Evolutionary conservation across 2,888 invertebrate species (phyloP), one percentile per base, ranked within the genome.

Genomic region (Drosophila borealis): DNA sequence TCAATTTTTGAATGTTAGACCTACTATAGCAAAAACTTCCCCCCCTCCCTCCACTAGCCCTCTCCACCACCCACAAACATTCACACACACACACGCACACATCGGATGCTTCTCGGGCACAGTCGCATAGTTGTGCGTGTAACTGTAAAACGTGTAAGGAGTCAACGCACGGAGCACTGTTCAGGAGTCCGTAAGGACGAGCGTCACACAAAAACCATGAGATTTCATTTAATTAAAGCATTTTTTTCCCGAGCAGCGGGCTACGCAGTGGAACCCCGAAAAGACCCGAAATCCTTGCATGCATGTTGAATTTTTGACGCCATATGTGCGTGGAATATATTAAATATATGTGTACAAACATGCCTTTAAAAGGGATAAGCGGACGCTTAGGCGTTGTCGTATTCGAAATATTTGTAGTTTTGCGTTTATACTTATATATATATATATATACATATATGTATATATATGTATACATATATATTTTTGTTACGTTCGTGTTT

Each of bases 261-360:
- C 11, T 41, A 54, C 11, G 25, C n/a, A 21, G 19, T 3, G 14
- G 2, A 36, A 34, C 17, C 33, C 25, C 33, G 11, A 25, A 60
- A 36, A 65, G 29, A 29, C 29, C 37, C 34, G 54, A 78, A 74
- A 67, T 78, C 66, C 77, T 73, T n/a, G 65, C 65, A 74, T 78
- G 75, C 66, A 70, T 68, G 78, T 72, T 72, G 80, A 75, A 74
- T 81, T 77, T 85, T 74, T 85, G 78, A 80, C 88, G 86, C 83
- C 83, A 83, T 88, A 88, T 83, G 83, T 88, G 88, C 81, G 80
- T 74, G 78, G 88, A 82, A 82, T 82, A 88, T 85, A 82, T 82
- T 88, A 88, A 88, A 82, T 83, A 70, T 9, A 36, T 63, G 59
- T 60, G 56, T 66, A 81, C 76, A 84, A 70, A 68, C 59, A 74